Evolutionary conservation across 2,113 vertebrate genomes (phyloP), one percentile per base, ranked within the genome.

Genomic region (Octodon degus): DNA sequence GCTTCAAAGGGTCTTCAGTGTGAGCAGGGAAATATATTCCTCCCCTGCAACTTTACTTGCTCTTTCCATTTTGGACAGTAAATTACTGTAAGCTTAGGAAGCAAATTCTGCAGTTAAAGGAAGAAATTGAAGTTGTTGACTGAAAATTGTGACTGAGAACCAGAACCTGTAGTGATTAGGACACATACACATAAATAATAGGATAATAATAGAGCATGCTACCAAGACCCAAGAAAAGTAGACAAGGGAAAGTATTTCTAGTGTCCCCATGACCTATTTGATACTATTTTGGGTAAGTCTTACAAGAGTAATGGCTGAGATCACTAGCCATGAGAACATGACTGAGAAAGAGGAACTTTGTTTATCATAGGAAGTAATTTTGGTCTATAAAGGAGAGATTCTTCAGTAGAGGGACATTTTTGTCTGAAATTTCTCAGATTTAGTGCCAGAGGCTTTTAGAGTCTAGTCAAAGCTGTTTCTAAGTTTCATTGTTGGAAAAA

Each of bases 361-460:
- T 96, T 94, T 96, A 67, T 97, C 82, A 55, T 70, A 80, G 83
- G 32, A 96, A 93, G 34, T 93, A 84, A 91, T 47, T 84, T 92
- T 83, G 83, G 53, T 37, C 37, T 77, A 67, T 89, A 72, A 63
- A 93, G 55, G 60, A 86, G 77, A 89, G 32, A 47, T 27, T 81
- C 27, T 63, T 88, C 19, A 93, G n/a, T 68, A 82, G 47, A 96
- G 47, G 83, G 14, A 68, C 65, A 55, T 79, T 95, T 94, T 91
- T 88, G 60, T 96, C 65, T 68, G 0, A 91, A 32, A 93, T 96
- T 95, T 94, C 85, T 97, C 87, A 96, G 65, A 92, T 81, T 92
- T 68, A 12, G 82, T 80, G 87, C 97, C 97, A 92, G 11, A 91
- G 72, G 34, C 65, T 83, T 91, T 91, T 87, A 95, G 50, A 95